Conservation (phyloP, 2,888 invertebrate species). For the Eristalis pertinax region DNA sequence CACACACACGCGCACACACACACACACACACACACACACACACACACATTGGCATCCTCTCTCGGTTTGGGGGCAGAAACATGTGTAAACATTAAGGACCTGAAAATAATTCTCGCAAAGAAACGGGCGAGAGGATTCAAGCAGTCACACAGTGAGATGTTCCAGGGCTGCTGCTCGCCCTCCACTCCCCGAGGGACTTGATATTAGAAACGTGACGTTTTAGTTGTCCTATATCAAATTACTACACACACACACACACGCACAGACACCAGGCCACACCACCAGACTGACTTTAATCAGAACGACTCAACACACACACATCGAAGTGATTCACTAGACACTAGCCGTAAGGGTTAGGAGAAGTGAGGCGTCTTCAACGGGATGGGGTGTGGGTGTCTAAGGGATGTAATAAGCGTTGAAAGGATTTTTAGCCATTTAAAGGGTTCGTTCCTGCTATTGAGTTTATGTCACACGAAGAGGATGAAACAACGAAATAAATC, state of each 20-base stretch:
- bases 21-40: too few species aligned
- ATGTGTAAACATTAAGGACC: constrained; percentile 56
- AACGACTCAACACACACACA: not conserved
- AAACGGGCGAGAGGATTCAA: not conserved
- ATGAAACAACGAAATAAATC: constrained; percentile 40
- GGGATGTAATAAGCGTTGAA: constrained; percentile 31
- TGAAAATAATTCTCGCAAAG: constrained; percentile 24
- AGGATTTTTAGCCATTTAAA: constrained; percentile 58
- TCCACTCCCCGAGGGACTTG: not conserved
- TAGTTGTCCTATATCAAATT: constrained; percentile 32
- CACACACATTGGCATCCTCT: not conserved
- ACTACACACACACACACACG: not conserved
- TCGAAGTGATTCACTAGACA: not conserved
- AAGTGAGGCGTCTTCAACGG: not conserved
- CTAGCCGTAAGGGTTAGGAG: not conserved
- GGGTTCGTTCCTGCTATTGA: constrained; percentile 57
- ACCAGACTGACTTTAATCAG: not conserved
- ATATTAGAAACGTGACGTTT: constrained; percentile 57
- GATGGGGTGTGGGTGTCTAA: not conserved
- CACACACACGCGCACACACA: too few species aligned
- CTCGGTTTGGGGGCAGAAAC: constrained; percentile 10
- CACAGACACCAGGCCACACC: not conserved
- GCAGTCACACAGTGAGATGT: not conserved
- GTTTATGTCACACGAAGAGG: constrained; percentile 16
- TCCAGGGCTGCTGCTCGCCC: not conserved